A percentile compares a stretch with the other conserved stretches of the same genome.
phyloP scores from a whole-genome alignment of 2,888 invertebrate species.

The Callimorpha dominula region DNA sequence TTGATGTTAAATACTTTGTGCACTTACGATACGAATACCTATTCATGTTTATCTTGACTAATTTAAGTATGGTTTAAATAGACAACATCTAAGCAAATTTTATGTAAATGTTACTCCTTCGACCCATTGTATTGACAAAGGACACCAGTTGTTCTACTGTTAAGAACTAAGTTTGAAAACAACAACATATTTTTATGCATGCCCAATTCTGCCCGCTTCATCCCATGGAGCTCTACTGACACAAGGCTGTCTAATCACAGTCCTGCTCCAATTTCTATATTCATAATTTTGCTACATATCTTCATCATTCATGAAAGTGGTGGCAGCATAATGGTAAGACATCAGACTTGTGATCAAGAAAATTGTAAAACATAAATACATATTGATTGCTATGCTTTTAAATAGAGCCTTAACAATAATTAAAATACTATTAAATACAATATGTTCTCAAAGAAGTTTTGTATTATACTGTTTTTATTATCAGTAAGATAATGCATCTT shows the following conservation, averaged over 20 bases:
- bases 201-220: neutral
- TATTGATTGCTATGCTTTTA: too few species aligned
- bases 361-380: too few species aligned
- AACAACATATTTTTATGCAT: neutral
- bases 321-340: too few species aligned
- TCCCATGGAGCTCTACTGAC: neutral
- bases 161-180: neutral
- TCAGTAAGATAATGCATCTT: neutral
- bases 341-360: too few species aligned
- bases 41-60: constrained; percentile 13
- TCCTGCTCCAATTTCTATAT: neutral
- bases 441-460: neutral
- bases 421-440: neutral
- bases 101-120: neutral
- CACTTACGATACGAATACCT: constrained; percentile 25
- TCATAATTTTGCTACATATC: neutral
- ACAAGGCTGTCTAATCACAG: neutral
- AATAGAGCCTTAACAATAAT: neutral
- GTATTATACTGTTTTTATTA: neutral
- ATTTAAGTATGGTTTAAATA: neutral
- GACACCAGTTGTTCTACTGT: neutral
- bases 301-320: neutral
- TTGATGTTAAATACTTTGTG: constrained; percentile 35
- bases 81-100: neutral
- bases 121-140: neutral